A percentile compares a stretch with the other conserved stretches of the same genome.
phyloP scores from a whole-genome alignment of 2,888 invertebrate genomes.

The Eilema depressum region DNA sequence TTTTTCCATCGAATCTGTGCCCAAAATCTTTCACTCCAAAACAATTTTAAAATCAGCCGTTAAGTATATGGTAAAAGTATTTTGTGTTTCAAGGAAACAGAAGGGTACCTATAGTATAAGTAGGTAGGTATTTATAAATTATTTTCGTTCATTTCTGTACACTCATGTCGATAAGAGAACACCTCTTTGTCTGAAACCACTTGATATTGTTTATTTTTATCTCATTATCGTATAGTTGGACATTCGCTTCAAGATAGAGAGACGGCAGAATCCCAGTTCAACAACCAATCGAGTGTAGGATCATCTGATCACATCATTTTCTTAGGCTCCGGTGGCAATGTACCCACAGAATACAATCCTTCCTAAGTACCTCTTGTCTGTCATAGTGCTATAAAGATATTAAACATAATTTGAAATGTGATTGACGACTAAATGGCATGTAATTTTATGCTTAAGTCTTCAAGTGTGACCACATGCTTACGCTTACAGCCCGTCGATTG shows the following conservation, averaged over 20 bases:
- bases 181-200: neutral
- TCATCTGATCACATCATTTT: neutral
- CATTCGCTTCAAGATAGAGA: neutral
- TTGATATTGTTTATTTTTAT: neutral
- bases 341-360: neutral
- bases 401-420: too few relatives aligned
- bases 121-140: neutral
- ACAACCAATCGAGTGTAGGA: neutral
- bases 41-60: too few relatives aligned
- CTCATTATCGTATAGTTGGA: slow-evolving; percentile 1
- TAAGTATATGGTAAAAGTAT: neutral
- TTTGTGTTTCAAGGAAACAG: neutral
- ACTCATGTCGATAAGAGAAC: slow-evolving; percentile 2
- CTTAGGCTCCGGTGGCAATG: neutral
- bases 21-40: too few relatives aligned
- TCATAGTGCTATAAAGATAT: too few relatives aligned
- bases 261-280: neutral
- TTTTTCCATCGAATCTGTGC: too few relatives aligned
- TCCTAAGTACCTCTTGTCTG: neutral
- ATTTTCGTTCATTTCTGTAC: neutral
- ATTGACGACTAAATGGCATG: too few relatives aligned
- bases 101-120: neutral
- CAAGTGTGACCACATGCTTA: too few relatives aligned
- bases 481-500: too few relatives aligned
- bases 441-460: too few relatives aligned